phyloP scores from a whole-genome alignment of 2,797 vertebrate genomes.

The Acanthis flammea region DNA sequence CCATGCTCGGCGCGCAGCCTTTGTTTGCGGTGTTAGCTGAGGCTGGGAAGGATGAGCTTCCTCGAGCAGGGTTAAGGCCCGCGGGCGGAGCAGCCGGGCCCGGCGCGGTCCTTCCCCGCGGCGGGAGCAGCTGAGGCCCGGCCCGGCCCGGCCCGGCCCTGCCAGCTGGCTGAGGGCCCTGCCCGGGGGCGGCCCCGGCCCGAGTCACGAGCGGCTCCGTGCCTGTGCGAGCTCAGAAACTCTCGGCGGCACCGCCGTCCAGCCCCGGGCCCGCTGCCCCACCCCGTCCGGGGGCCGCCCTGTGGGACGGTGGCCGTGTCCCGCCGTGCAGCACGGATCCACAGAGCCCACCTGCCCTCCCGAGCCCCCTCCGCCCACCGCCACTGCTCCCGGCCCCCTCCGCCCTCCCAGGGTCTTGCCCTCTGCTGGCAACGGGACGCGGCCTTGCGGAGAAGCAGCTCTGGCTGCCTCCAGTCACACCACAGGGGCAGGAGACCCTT shows the following conservation, averaged over 20 bases:
- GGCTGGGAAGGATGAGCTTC: not conserved
- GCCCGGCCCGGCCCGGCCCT: not conserved
- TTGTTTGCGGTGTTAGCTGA: not conserved
- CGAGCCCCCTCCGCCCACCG: not conserved
- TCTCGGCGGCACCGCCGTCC: not conserved
- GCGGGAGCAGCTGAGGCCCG: not conserved
- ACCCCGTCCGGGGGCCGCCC: not conserved
- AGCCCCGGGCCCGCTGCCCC: too few relatives aligned
- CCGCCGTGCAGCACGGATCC: too few relatives aligned
- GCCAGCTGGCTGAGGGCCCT: not conserved
- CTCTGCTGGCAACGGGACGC: accelerated
- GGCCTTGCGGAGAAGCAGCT: not conserved
- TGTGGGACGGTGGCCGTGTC: not conserved
- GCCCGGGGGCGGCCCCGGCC: not conserved
- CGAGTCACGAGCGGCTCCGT: not conserved
- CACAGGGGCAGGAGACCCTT: not conserved
- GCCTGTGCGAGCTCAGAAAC: not conserved
- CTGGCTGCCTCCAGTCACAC: not conserved
- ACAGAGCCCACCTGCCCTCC: accelerated
- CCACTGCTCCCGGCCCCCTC: not conserved
- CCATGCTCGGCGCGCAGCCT: not conserved
- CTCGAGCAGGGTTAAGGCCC: not conserved
- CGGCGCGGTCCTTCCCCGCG: not conserved
- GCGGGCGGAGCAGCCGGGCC: not conserved
- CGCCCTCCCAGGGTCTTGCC: not conserved